phyloP scores from a whole-genome alignment of 2,888 invertebrate species.

The Cotesia congregata region DNA sequence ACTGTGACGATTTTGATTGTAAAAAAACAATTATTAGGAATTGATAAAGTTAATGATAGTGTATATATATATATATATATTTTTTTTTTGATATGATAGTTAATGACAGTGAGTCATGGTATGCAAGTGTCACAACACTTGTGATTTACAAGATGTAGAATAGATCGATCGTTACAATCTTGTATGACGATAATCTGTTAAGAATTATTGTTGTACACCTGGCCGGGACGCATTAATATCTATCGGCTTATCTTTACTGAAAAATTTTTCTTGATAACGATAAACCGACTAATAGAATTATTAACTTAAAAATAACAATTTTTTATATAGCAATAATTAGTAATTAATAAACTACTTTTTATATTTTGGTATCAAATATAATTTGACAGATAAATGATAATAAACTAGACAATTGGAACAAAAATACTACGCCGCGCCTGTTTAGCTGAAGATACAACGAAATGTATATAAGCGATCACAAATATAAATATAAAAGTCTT shows the following conservation, averaged over 20 bases:
- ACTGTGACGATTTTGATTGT: no score
- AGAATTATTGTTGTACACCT: not conserved
- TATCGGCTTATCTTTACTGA: not conserved
- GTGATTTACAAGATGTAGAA: not conserved
- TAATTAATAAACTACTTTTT: not conserved
- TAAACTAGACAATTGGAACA: not conserved
- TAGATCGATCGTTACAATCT: not conserved
- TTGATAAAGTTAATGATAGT: no score
- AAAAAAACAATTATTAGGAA: no score
- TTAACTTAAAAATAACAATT: not conserved
- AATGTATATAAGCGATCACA: not conserved
- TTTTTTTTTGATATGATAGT: not conserved
- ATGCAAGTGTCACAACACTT: not conserved
- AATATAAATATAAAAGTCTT: slow-evolving; percentile 5
- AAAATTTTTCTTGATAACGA: not conserved
- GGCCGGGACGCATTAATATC: not conserved
- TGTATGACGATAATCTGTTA: not conserved
- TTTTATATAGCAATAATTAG: not conserved
- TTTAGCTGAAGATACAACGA: not conserved
- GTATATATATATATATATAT: no score
- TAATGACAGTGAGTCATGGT: not conserved
- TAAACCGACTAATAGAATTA: not conserved
- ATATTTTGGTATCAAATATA: not conserved
- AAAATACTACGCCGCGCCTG: not conserved
- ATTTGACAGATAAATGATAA: not conserved